A percentile compares a stretch with the other conserved stretches of the same genome.
These are phyloP conservation scores for Melinopterus prodromus DNA, from an alignment of 2,888 invertebrate genomes.

Conservation along the genomic window DNA sequence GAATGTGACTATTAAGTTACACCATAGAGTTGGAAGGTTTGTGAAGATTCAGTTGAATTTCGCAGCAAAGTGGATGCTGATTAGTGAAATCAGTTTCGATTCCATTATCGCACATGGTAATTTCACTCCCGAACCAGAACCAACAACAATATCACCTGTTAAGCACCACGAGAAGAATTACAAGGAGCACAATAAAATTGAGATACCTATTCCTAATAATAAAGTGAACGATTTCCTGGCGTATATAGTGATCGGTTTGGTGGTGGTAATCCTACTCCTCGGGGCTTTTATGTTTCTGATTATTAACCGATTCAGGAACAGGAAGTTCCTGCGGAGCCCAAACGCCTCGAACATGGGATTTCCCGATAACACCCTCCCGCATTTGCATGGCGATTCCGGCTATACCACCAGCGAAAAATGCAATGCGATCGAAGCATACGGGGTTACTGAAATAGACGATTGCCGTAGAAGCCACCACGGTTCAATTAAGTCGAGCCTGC, in stretches of 20 bases:
- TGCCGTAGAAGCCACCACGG: constrained; percentile 66
- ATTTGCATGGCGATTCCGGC: constrained; percentile 63
- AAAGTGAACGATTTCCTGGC: constrained; percentile 79
- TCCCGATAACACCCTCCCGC: constrained; percentile 57
- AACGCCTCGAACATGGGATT: constrained; percentile 68
- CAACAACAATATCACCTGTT: constrained; percentile 63
- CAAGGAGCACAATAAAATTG: constrained; percentile 58
- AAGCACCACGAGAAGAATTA: constrained; percentile 63
- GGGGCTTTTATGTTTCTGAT: constrained; percentile 77
- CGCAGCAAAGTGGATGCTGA: constrained; percentile 86
- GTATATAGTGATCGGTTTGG: constrained; percentile 79
- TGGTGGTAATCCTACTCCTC: constrained; percentile 76
- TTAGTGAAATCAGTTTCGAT: constrained; percentile 89
- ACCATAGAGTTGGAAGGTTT: constrained; percentile 82
- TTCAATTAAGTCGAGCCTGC: constrained; percentile 60
- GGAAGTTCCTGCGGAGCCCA: constrained; percentile 78
- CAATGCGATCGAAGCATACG: constrained; percentile 65
- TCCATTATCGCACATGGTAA: constrained; percentile 80
- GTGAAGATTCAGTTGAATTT: constrained; percentile 82
- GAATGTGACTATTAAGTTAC: constrained; percentile 82
- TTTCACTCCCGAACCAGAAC: constrained; percentile 73
- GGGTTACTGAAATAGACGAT: constrained; percentile 68
- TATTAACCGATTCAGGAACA: constrained; percentile 73
- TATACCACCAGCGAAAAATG: constrained; percentile 60
- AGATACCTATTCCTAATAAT: constrained; percentile 67